Evolutionary conservation across 2,888 invertebrate species (phyloP), one percentile per base, ranked within the genome.

Genomic region (Yponomeuta sedellus): DNA sequence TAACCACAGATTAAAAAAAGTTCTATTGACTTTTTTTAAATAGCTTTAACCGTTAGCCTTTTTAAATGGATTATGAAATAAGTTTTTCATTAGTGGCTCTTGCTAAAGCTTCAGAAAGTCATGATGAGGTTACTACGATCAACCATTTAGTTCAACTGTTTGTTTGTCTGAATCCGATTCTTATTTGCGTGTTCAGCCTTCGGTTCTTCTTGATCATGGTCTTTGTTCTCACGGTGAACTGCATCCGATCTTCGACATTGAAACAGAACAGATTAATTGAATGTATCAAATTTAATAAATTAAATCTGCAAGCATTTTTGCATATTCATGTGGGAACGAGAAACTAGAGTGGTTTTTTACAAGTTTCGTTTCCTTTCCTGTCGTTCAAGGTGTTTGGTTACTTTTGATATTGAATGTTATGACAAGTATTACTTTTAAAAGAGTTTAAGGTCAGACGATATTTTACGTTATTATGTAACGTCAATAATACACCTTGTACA

Each of bases 221-320:
- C 67, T 69, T 73, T 73, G 71, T 78, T 81, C 79, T 79, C 80
- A 81, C 80, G 78, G 76, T 68, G 40, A 74, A 67, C 73, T 70
- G 72, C 75, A 71, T 67, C 68, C 66, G 65, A 64, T 64, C 65
- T 65, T 61, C 64, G 67, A 66, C 77, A 75, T 79, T 78, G 44
- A 52, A 52, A 52, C 44, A 16, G 34, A 34, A 34, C 34, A 34
- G 34, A 52, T 16, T 12, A 16, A 52, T 52, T 52, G 0, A 52
- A 52, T 52, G 44, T 52, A 16, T 16, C 44, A 16, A 52, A 52
- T 52, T 52, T 52, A 52, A 52, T 34, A 8, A 34, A 34, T 52
- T 52, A 16, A 52, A 12, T 52, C 44, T 4, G 44, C 44, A 52
- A 52, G 44, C 44, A 16, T 52, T 52, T 52, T 52, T 52, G 44